phyloP scores from a whole-genome alignment of 2,797 vertebrate genomes.

The Cephalopachus bancanus region DNA sequence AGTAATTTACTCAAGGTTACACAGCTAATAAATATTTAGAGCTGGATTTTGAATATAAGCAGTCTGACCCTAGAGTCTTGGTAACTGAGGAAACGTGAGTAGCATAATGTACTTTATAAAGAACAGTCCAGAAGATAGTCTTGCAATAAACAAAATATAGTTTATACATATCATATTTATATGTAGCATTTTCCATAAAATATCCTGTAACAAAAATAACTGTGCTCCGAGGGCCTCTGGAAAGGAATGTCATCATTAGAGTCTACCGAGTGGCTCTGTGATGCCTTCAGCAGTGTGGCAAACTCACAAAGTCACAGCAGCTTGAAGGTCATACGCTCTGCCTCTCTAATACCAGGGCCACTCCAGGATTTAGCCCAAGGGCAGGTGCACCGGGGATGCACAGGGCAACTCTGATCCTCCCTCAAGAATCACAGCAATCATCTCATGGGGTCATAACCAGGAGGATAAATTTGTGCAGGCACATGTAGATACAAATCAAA shows the following conservation, averaged over 20 bases:
- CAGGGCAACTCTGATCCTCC: not conserved
- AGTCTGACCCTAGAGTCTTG: not conserved
- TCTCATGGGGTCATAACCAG: not conserved
- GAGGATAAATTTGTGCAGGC: not conserved
- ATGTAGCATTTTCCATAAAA: slow-evolving; percentile 8
- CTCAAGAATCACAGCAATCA: not conserved
- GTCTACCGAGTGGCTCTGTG: not conserved
- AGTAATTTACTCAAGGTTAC: not conserved
- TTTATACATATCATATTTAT: not conserved
- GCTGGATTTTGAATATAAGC: not conserved
- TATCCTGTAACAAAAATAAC: not conserved
- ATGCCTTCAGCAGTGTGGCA: slow-evolving; percentile 25
- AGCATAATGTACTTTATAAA: not conserved
- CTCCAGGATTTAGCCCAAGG: not conserved
- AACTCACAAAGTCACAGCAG: not conserved
- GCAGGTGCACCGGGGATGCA: not conserved
- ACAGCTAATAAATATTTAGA: not conserved
- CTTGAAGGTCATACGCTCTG: not conserved
- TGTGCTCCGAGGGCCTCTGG: not conserved
- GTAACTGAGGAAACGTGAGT: not conserved
- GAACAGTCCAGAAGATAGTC: not conserved
- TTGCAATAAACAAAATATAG: not conserved
- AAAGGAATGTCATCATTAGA: not conserved
- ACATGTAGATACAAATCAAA: not conserved
- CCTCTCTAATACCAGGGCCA: not conserved